phyloP scores from a whole-genome alignment of 2,113 vertebrate species.

The Lophochroa leadbeateri region DNA sequence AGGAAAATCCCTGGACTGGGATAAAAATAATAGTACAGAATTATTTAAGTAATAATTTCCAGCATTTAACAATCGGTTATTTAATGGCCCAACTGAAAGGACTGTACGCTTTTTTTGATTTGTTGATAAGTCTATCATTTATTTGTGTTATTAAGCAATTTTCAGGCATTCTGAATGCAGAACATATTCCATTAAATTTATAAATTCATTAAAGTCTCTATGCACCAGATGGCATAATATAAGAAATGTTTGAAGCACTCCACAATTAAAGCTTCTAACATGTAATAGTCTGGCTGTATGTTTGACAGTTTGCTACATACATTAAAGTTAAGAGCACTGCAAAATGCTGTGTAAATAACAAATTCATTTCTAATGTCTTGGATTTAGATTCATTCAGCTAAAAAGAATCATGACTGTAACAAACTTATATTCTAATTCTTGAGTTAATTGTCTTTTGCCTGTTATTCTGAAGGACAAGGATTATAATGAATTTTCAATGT shows the following conservation, averaged over 20 bases:
- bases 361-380: background rate
- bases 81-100: slow-evolving; percentile 6
- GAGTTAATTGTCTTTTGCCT: background rate
- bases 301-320: slow-evolving; percentile 53
- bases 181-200: slow-evolving; percentile 59
- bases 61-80: background rate
- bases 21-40: background rate
- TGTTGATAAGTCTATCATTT: slow-evolving; percentile 51
- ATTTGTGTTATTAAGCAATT: slow-evolving; percentile 39
- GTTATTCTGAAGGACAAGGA: background rate
- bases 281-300: slow-evolving; percentile 9
- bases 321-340: background rate
- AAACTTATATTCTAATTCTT: slow-evolving; percentile 26
- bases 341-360: slow-evolving; percentile 48
- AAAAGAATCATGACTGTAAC: slow-evolving; percentile 18
- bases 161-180: slow-evolving; percentile 45
- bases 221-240: slow-evolving; percentile 52
- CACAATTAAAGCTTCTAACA: slow-evolving; percentile 67
- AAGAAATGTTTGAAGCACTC: slow-evolving; percentile 61
- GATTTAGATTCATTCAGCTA: slow-evolving; percentile 6
- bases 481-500: background rate
- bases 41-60: slow-evolving; percentile 15
- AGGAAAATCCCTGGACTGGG: background rate
- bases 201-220: slow-evolving; percentile 63
- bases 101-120: background rate